Base-by-base conservation (phyloP, 2,113 vertebrate species). In the Erythrocercus mccallii region DNA sequence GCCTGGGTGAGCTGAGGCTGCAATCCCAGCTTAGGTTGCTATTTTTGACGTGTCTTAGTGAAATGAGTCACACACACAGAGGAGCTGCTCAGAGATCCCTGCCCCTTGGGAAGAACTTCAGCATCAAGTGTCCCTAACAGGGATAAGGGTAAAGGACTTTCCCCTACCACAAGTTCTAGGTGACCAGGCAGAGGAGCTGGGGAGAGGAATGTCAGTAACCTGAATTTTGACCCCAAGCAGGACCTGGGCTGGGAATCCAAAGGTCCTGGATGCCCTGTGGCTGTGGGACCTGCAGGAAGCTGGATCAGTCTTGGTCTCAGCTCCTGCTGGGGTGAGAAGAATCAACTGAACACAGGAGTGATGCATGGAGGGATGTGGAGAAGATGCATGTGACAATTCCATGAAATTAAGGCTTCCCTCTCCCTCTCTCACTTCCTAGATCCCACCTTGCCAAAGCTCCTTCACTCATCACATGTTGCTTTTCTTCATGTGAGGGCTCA, bases 11-110 rank as follows among this genome's bases (percentile, higher is more conserved):
- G 92, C 64, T 10, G 61, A 66, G 78, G 95, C 65, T 89, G 27
- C 95, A 94, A 97, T 94, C 97, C 97, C 95, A 57, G 81, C 96
- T 98, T 95, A 96, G 65, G 71, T 7, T 37, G 96, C 92, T 98
- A 98, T 98, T 98, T 98, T 97, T 97, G 95, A 69, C 1, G 0
- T 28, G 95, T 83, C 95, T 96, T 95, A 96, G 74, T 38, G 61
- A 84, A 82, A 73, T 9, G 45, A 82, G 90, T 71, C 0, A 2
- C 50, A 23, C 56, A 94, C 31, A 48, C 61, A 72, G 88, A 83
- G 81, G 65, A 95, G 82, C 58, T 81, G 89, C 61, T 22, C 1
- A 5, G 70, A 84, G 81, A 50, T 51, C 33, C 56, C 64, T 15
- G 42, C 4, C 57, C 5, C n/a, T 1, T 2, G 58, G 74, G 20